Evolutionary conservation across 2,888 invertebrate genomes (phyloP), one percentile per base, ranked within the genome.

Genomic region (Cloeon dipterum): DNA sequence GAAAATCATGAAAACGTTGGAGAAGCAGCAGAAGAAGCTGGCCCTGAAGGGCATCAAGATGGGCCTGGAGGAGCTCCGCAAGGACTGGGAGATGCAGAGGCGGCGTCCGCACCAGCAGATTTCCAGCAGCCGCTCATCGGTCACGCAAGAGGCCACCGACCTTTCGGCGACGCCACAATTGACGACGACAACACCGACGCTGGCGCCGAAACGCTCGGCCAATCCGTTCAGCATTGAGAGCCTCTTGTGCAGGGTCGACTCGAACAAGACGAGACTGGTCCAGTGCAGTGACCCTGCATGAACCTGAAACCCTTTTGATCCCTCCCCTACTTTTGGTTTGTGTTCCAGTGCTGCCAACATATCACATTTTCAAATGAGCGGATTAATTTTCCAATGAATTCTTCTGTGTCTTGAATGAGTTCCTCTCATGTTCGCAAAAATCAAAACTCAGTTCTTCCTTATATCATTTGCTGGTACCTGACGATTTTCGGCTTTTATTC

Each of bases 1-100:
- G 66, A 86, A 93, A 62, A 63, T 88, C 52, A 72, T 82, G 51
- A 93, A 93, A 59, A 82, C 85, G 43, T 65, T 89, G 47, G 88
- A 89, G 54, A 66, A 88, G 38, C 88, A 88, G 58, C 91, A 91
- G 47, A 67, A 88, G 46, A 91, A 93, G 54, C 66, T 93, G 41
- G 74, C 88, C 39, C 81, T 82, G 35, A 86, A 86, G 57, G 88
- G 88, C 46, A 83, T 88, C 49, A 72, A 79, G 14, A 86, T 88
- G 17, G 85, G 86, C 55, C 58, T 88, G 42, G 79, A 83, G 49
- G 78, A 85, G 3, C 60, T 88, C 36, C 74, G 79, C 48, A 65
- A 78, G 34, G 86, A 88, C 54, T 85, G 85, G 63, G 68, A 86
- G 48, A 74, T 77, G 10, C 81, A 81, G 55, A 73, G 52, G 39